Evolutionary conservation across 2,113 vertebrate species (phyloP), one percentile per base, ranked within the genome.

Genomic region (Poeciliopsis turrubarensis): DNA sequence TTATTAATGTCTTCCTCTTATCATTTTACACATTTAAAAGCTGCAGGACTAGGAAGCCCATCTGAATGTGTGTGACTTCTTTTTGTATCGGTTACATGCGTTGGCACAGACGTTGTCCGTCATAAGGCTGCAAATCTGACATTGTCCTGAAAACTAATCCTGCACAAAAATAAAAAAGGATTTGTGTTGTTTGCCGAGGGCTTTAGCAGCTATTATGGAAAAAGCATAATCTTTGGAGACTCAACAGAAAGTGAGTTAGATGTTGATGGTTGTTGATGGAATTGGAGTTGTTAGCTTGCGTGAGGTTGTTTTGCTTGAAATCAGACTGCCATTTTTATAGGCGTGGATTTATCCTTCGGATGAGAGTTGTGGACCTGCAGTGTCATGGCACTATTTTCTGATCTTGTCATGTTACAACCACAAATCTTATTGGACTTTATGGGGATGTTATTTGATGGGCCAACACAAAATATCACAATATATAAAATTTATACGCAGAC

Each of bases 81-180:
- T 47, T 83, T 71, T 51, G 26, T 30, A 13, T n/a, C 26, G 44
- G 39, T 68, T 54, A 64, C n/a, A 41, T 61, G 44, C 54, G 32
- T 39, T 26, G 22, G 27, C 14, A 30, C 26, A 44, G 25, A 60
- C 25, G 12, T 41, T 72, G 71, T 6, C 12, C 44, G 26, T 70
- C n/a, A 61, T 27, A 39, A 67, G 25, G 66, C 14, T 41, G 32
- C 41, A 77, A 70, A 77, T 78, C 63, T 70, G 74, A 81, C 76
- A 54, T 39, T 68, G 77, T 78, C 78, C 77, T 30, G 44, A 75
- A 80, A 79, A 77, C 51, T 75, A 85, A 87, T 87, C 80, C 64
- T 29, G 61, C 70, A 70, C 15, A 26, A 44, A 73, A 73, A 31
- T 27, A 72, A 13, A 51, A 75, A 29, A 29, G 32, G 75, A 81